A percentile compares a stretch with the other conserved stretches of the same genome.
Conservation (phyloP, 1,140 invertebrate species). For the Leptestheria dahalacensis region DNA sequence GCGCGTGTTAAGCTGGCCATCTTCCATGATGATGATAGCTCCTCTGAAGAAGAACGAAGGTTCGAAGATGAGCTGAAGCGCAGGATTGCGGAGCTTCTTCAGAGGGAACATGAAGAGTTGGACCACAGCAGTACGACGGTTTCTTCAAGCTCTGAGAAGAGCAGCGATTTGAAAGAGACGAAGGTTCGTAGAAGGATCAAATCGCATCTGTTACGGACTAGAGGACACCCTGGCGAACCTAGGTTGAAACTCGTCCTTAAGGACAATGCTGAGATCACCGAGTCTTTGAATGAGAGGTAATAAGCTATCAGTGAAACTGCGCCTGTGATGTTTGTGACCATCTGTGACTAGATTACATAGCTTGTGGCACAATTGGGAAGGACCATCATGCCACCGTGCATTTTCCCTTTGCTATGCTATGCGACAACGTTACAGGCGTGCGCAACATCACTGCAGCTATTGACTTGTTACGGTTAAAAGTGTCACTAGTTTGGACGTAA, state of each 20-base stretch:
- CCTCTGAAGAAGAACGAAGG: neutral
- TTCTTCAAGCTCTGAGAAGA: neutral
- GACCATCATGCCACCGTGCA: no score
- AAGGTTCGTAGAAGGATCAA: neutral
- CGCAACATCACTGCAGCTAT: no score
- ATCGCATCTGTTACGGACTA: neutral
- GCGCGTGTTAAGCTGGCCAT: neutral
- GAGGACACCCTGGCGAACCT: neutral
- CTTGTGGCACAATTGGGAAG: no score
- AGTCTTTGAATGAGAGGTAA: neutral
- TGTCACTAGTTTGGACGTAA: no score
- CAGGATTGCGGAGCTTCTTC: neutral
- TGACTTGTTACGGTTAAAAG: no score
- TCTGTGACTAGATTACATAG: no score
- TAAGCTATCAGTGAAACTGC: no score
- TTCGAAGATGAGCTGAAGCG: neutral
- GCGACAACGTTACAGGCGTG: no score
- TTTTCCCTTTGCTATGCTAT: no score
- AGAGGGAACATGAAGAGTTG: neutral
- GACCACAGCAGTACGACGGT: neutral
- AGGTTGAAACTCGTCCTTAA: neutral
- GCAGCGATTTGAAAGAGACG: neutral
- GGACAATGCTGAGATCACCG: neutral
- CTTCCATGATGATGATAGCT: neutral
- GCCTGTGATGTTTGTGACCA: no score